Percentiles rank a stretch among this genome's conserved stretches.
Conservation (phyloP, 2,797 vertebrate genomes). For the Lagorchestes hirsutus region DNA sequence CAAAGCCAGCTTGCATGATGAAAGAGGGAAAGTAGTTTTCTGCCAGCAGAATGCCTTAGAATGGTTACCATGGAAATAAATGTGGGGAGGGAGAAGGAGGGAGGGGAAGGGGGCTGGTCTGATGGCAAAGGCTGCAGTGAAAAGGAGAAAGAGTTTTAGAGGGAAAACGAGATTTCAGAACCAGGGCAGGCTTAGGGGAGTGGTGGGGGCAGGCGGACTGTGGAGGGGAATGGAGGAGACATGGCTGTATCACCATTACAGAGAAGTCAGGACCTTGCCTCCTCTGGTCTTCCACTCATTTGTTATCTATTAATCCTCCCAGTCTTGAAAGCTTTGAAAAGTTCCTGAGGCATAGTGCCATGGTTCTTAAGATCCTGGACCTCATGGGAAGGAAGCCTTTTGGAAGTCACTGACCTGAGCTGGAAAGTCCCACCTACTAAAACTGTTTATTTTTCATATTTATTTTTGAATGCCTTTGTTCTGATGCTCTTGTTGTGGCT, state of each 20-base stretch:
- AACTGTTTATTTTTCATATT: background rate
- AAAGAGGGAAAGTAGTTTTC: conserved; percentile 91
- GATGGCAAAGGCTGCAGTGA: conserved; percentile 76
- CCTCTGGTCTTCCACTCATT: background rate
- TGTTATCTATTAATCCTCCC: background rate
- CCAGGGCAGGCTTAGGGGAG: background rate
- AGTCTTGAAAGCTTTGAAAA: background rate
- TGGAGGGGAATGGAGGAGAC: background rate
- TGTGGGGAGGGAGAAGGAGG: conserved; percentile 88
- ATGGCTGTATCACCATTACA: background rate
- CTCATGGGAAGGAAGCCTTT: background rate
- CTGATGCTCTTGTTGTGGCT: background rate
- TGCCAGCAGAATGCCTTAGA: conserved; percentile 91
- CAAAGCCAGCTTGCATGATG: conserved; percentile 90
- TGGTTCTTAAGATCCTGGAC: background rate
- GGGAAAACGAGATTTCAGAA: background rate
- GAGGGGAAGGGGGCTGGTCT: conserved; percentile 72
- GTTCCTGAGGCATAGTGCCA: background rate
- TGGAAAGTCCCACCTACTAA: background rate
- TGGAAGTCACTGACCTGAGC: background rate
- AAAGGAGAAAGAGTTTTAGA: conserved; percentile 36
- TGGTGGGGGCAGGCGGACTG: background rate
- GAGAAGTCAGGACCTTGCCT: background rate
- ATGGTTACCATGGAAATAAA: conserved; percentile 94
- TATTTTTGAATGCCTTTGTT: background rate